These are phyloP conservation scores for Pristionchus arcanus DNA, from an alignment of 2,888 invertebrate genomes.

Conservation along the genomic window DNA sequence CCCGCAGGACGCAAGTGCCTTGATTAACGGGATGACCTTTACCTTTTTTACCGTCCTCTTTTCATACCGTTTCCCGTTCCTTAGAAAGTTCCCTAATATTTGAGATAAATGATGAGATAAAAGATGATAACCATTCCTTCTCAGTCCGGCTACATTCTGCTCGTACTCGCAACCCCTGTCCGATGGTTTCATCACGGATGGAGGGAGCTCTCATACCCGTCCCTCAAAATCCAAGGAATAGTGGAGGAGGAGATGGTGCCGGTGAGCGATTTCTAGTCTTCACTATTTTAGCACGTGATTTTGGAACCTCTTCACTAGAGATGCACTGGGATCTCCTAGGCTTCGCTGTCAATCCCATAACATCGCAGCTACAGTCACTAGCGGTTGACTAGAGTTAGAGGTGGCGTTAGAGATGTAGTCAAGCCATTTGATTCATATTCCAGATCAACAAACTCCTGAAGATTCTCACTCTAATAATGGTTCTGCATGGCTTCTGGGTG, in stretches of 20 bases:
- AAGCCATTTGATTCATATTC: neutral
- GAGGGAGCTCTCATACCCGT: neutral
- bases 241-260: neutral
- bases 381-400: too few species aligned
- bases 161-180: neutral
- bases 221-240: neutral
- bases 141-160: conserved; percentile 9
- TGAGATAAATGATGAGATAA: neutral
- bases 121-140: neutral
- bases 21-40: too few species aligned
- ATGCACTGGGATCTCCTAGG: too few species aligned
- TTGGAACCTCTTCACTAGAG: too few species aligned
- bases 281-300: too few species aligned
- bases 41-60: too few species aligned
- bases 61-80: too few species aligned
- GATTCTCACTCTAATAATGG: neutral
- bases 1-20: too few species aligned
- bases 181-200: conserved; percentile 26
- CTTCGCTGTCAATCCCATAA: too few species aligned
- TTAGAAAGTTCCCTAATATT: too few species aligned
- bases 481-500: neutral
- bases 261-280: neutral
- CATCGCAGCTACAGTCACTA: too few species aligned
- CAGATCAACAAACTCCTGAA: neutral
- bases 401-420: too few species aligned